phyloP scores from a whole-genome alignment of 2,888 invertebrate genomes.

The Chaetogeoica ovagalla region DNA sequence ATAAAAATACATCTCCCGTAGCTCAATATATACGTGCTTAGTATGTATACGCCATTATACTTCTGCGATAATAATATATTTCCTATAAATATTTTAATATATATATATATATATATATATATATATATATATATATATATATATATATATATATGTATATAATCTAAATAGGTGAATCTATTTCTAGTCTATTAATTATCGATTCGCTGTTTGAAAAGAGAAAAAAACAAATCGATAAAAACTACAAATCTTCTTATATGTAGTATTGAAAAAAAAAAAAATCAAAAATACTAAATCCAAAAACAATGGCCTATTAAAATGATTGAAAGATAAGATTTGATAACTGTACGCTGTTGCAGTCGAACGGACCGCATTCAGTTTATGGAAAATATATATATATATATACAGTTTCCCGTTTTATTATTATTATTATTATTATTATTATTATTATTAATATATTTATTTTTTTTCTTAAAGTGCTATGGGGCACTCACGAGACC shows the following conservation, averaged over 20 bases:
- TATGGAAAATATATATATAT: no score
- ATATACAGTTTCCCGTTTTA: not conserved
- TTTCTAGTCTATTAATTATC: constrained; percentile 4
- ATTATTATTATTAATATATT: no score
- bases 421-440: not conserved
- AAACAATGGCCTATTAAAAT: constrained; percentile 45
- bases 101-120: no score
- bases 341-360: not conserved
- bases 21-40: no score
- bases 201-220: not conserved
- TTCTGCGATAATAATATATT: not conserved
- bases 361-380: not conserved
- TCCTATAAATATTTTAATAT: no score
- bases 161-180: not conserved
- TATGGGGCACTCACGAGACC: constrained; percentile 21
- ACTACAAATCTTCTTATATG: not conserved
- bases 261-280: constrained; percentile 3
- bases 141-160: not conserved
- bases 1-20: no score
- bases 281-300: not conserved
- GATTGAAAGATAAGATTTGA: constrained; percentile 35
- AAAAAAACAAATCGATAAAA: constrained; percentile 7
- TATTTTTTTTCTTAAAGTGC: not conserved
- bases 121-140: not conserved
- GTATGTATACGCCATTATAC: no score